Percentiles rank a stretch among this genome's conserved stretches.
phyloP scores from a whole-genome alignment of 2,888 invertebrate species.

The Drosophila atroscutellata region DNA sequence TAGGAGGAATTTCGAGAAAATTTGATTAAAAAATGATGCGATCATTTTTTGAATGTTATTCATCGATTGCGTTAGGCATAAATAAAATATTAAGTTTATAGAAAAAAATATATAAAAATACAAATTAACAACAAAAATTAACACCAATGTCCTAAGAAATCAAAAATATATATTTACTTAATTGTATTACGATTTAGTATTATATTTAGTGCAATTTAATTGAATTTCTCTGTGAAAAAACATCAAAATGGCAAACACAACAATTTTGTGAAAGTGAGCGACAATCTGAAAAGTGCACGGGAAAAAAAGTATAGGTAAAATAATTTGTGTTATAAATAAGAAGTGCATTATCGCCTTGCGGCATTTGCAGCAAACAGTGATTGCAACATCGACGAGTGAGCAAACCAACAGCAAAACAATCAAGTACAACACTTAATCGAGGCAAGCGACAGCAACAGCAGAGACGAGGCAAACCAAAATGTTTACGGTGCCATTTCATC shows the following conservation, averaged over 20 bases:
- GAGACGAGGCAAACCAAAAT: constrained; percentile 61
- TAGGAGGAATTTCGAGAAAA: background rate
- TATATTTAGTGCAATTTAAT: background rate
- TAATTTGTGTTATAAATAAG: constrained; percentile 32
- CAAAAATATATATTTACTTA: background rate
- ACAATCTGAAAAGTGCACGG: constrained; percentile 8
- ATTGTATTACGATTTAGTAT: background rate
- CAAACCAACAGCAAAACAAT: background rate
- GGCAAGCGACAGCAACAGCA: background rate
- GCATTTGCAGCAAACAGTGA: constrained; percentile 48
- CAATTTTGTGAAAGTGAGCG: constrained; percentile 27
- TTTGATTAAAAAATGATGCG: background rate
- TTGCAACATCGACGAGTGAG: constrained; percentile 16
- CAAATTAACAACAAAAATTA: background rate
- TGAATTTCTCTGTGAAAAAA: background rate
- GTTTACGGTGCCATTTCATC: constrained; percentile 85
- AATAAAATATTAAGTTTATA: background rate
- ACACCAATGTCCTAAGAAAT: background rate
- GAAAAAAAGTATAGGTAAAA: constrained; percentile 13
- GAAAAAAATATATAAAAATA: background rate
- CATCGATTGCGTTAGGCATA: background rate
- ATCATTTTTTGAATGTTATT: background rate
- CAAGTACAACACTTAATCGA: background rate
- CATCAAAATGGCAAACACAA: constrained; percentile 23
- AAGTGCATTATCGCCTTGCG: constrained; percentile 11